Evolutionary conservation across 2,888 invertebrate species (phyloP).

Genomic region (Galeruca laticollis): DNA sequence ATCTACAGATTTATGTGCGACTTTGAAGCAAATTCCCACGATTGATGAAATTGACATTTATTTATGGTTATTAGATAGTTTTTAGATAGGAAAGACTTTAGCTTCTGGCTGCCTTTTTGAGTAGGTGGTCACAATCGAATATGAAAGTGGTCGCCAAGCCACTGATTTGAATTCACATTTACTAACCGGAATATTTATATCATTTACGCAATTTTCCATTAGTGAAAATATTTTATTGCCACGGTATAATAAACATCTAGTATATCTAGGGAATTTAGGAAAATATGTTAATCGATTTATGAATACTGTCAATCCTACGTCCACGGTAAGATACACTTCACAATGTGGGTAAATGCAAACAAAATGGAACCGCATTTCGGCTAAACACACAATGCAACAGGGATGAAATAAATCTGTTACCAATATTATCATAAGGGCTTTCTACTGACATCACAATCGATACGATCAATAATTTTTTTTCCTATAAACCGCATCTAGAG

Average conservation of each 20-base stretch:
- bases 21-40: slow-evolving; percentile 28
- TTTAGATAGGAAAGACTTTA: not conserved
- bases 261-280: not conserved
- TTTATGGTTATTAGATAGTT: slow-evolving; percentile 29
- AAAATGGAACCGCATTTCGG: too few species aligned
- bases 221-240: slow-evolving; percentile 2
- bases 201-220: not conserved
- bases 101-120: not conserved
- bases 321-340: too few species aligned
- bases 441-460: too few species aligned
- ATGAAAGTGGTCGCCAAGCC: not conserved
- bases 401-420: too few species aligned
- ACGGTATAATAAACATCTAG: not conserved
- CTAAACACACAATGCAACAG: too few species aligned
- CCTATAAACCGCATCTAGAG: too few species aligned
- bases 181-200: slow-evolving; percentile 1
- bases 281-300: not conserved
- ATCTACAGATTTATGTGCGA: slow-evolving; percentile 29
- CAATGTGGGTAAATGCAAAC: too few species aligned
- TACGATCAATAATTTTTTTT: too few species aligned
- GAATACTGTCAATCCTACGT: too few species aligned
- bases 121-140: slow-evolving; percentile 23
- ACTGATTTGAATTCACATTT: slow-evolving; percentile 4
- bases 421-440: too few species aligned
- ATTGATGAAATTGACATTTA: slow-evolving; percentile 35